Base-by-base conservation (phyloP, 2,888 invertebrate genomes). In the Dicyrtoma fusca region DNA sequence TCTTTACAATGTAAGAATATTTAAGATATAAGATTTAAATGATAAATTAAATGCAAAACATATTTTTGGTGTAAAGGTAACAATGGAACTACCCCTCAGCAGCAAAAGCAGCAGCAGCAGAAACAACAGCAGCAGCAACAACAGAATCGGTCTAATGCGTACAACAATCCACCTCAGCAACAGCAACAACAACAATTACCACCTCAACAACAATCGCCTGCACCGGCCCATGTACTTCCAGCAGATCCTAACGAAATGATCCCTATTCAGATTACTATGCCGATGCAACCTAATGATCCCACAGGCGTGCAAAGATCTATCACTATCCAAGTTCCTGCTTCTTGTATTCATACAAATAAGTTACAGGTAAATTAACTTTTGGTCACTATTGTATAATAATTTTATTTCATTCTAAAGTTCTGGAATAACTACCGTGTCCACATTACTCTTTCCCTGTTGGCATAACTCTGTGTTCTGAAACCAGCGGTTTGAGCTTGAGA, bases 291-390 rank as follows among this genome's bases (percentile, higher is more conserved):
- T 1, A 91, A 91, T 8, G 88, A 88, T 44, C 87, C 88, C 0
- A 88, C 89, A 26, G 88, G 93, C 75, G 88, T 92, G 57, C 76
- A 77, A 62, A 72, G 76, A 62, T 74, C 74, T 25, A 88, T 94
- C 73, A 93, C 92, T n/a, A 93, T 94, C 82, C 93, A 94, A 85
- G 94, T 94, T 81, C 94, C 94, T 74, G 92, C 92, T 25, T 90
- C 92, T 13, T 92, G 93, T 34, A 86, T 94, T 66, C 90, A 91
- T 84, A 69, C 74, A n/a, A 80, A 80, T 69, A 78, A 77, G 47
- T 61, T 80, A 19, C 78, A 79, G 64, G 80, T 80, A 71, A 11
- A 47, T 65, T 25, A 47, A n/a, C n/a, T n/a, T n/a, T n/a, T n/a
- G n/a, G n/a, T n/a, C n/a, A n/a, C n/a, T n/a, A n/a, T n/a, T n/a